Conservation (phyloP, 2,797 vertebrate genomes). For the Gambusia yucatana region DNA sequence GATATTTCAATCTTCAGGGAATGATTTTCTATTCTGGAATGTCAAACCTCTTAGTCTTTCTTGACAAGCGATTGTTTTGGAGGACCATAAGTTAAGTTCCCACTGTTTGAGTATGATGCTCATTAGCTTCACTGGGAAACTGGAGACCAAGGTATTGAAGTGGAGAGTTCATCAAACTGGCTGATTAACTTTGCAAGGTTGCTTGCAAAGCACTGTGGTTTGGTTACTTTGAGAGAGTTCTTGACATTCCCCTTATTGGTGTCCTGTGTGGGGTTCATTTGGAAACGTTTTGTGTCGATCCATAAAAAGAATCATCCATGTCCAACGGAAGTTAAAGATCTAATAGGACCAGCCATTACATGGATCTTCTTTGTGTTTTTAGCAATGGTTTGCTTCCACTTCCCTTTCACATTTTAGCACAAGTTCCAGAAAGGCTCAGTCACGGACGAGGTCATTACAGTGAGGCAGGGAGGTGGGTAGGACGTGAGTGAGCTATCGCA, state of each 20-base stretch:
- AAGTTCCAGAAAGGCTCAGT: constrained; percentile 51
- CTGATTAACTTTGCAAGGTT: not conserved
- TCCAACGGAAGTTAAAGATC: not conserved
- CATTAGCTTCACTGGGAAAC: not conserved
- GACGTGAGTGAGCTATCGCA: constrained; percentile 64
- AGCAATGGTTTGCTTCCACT: not conserved
- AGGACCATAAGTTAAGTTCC: not conserved
- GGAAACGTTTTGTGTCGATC: not conserved
- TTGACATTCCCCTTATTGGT: not conserved
- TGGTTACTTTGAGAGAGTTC: not conserved
- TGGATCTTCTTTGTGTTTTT: not conserved
- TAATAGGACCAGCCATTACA: not conserved
- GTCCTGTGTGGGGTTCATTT: not conserved
- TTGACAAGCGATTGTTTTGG: not conserved
- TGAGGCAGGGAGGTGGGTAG: constrained; percentile 28
- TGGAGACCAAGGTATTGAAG: not conserved
- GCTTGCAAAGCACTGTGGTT: not conserved
- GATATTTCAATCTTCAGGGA: not conserved
- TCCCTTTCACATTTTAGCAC: constrained; percentile 12
- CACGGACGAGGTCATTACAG: constrained; percentile 53
- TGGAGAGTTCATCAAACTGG: not conserved
- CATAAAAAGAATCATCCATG: not conserved
- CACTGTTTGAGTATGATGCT: not conserved
- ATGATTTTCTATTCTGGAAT: not conserved
- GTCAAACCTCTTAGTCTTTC: not conserved